A percentile compares a stretch with the other conserved stretches of the same genome.
phyloP scores from a whole-genome alignment of 2,113 vertebrate genomes.

The Chiloscyllium plagiosum region DNA sequence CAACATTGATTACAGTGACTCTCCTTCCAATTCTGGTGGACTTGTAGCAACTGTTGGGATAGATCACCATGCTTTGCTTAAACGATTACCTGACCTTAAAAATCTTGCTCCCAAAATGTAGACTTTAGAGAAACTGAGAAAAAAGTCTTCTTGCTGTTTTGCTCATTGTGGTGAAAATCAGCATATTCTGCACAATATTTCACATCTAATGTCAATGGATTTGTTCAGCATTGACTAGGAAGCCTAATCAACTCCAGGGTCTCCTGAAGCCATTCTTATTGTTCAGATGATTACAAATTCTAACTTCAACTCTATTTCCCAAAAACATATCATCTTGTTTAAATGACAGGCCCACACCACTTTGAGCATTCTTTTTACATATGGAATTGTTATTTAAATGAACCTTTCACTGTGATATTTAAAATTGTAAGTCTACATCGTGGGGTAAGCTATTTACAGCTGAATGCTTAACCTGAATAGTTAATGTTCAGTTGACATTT shows the following conservation, averaged over 20 bases:
- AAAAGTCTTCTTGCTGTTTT: neutral
- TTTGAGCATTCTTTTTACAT: neutral
- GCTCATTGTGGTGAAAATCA: too few relatives aligned
- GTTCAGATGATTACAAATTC: neutral
- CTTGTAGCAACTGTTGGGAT: constrained; percentile 77
- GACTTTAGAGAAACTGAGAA: neutral
- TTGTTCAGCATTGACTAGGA: neutral
- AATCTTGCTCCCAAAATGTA: neutral
- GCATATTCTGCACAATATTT: neutral
- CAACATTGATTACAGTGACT: constrained; percentile 76
- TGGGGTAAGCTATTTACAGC: neutral
- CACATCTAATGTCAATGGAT: neutral
- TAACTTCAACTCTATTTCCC: neutral
- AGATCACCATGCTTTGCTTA: constrained; percentile 75
- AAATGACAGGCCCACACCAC: neutral
- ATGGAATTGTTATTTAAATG: neutral
- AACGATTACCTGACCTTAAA: constrained; percentile 67
- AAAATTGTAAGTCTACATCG: neutral
- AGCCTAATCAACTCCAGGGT: neutral
- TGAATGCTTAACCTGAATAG: neutral
- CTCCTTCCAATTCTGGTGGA: constrained; percentile 71
- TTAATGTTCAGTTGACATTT: neutral
- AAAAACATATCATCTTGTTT: neutral
- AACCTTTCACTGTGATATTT: neutral
- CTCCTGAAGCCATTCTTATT: neutral